These are phyloP conservation scores for Teleogryllus occipitalis DNA, from an alignment of 1,140 invertebrate species.

Conservation along the genomic window DNA sequence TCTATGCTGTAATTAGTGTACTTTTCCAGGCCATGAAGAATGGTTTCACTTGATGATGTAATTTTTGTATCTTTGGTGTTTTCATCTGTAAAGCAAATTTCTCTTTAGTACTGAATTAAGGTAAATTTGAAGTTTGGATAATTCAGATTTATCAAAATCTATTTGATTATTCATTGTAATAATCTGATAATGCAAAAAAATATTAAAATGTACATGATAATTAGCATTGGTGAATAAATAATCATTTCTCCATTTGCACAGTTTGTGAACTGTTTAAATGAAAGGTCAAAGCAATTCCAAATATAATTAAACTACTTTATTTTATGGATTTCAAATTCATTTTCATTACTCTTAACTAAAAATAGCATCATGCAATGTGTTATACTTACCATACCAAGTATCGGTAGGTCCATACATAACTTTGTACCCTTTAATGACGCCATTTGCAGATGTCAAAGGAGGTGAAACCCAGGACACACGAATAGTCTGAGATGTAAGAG, in stretches of 20 bases:
- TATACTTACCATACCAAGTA: conserved; percentile 75
- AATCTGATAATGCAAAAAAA: not conserved
- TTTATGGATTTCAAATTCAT: no score
- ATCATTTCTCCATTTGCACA: no score
- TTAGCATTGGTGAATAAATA: no score
- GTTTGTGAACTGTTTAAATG: no score
- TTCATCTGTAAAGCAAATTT: conserved; percentile 53
- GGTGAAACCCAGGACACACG: conserved; percentile 88
- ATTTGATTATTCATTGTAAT: not conserved
- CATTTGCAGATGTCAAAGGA: conserved; percentile 80
- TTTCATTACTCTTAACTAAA: not conserved
- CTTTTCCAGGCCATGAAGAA: conserved; percentile 84
- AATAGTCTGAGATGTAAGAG: conserved; percentile 86
- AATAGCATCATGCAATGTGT: conserved; percentile 14
- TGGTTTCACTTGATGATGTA: conserved; percentile 83
- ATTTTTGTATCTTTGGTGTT: conserved; percentile 86
- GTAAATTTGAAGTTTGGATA: no score
- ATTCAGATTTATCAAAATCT: not conserved
- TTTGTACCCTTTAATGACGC: conserved; percentile 93
- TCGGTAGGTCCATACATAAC: conserved; percentile 89
- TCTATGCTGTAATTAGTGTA: conserved; percentile 97
- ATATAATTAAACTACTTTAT: no score
- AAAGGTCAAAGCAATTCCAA: no score
- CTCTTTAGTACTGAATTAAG: no score
- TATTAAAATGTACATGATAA: not conserved